Evolutionary conservation across 2,797 vertebrate genomes (phyloP).

Genomic region (Squalus acanthias): DNA sequence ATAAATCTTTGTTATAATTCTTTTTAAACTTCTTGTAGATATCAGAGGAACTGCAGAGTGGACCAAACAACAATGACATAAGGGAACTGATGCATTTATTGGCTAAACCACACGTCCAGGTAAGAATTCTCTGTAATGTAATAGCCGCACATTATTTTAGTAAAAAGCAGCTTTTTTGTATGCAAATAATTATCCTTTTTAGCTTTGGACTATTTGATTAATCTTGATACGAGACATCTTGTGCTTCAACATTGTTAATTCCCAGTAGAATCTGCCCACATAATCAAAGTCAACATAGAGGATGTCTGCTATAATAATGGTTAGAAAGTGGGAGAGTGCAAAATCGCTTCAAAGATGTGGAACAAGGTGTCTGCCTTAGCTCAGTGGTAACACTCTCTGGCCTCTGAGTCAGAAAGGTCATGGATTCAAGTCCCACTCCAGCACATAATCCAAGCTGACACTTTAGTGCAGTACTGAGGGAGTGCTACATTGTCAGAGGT

Average conservation of each 20-base stretch:
- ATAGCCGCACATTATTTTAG: neutral
- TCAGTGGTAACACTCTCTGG: neutral
- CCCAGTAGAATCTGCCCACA: neutral
- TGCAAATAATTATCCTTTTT: neutral
- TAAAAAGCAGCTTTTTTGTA: neutral
- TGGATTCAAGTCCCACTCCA: neutral
- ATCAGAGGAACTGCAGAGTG: constrained; percentile 79
- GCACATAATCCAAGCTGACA: neutral
- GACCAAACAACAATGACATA: constrained; percentile 70
- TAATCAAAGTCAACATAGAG: neutral
- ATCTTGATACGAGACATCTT: neutral
- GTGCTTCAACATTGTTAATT: neutral
- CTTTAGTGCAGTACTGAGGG: no score
- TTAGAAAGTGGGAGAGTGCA: neutral
- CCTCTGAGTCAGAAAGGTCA: neutral
- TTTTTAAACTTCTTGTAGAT: constrained; percentile 59
- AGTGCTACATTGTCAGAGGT: neutral
- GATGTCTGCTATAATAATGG: neutral
- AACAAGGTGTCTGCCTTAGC: neutral
- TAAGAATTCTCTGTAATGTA: constrained; percentile 45
- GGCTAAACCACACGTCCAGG: constrained; percentile 84
- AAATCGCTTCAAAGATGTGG: neutral
- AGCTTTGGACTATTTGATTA: neutral
- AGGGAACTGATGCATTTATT: constrained; percentile 78
- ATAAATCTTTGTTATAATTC: neutral